Evolutionary conservation across 2,888 invertebrate genomes (phyloP), one percentile per base, ranked within the genome.

Genomic region (Cosmorhoe ocellata): DNA sequence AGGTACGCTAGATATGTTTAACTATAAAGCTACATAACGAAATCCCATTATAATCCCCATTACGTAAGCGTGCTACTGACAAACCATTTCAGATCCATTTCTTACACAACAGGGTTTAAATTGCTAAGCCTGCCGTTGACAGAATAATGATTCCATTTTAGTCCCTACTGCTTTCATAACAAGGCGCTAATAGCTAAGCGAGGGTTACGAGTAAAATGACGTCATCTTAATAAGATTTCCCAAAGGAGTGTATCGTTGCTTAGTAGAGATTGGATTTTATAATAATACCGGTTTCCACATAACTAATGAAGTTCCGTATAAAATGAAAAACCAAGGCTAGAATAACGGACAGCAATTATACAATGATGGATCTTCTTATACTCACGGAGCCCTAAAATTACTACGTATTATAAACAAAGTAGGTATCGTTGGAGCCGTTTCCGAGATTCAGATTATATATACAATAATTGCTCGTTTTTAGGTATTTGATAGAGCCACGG

Each of bases 161-260:
- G 22, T 28, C 38, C 33, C 12, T n/a, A 22, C 31, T 34, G 33
- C 24, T 50, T 36, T 27, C 27, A 12, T 31, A 44, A 31, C 32
- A 37, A 14, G 18, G 32, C 33, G 28, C 32, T 38, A 31, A 46
- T 42, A 9, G 24, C 39, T 39, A 10, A 14, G 28, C 24, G 4
- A 3, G 5, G 32, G 12, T 47, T 8, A n/a, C 18, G n/a, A 47
- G n/a, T 36, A 11, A 30, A 28, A 47, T 33, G 32, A 14, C 40
- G 40, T 36, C 34, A 47, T 30, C 18, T n/a, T 33, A 26, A 33
- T 40, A 24, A 10, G 28, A 39, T 33, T 46, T 37, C 51, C 24
- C 40, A 13, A 36, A 36, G 37, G 45, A 38, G 36, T 11, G 13
- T 36, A 36, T 24, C 34, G 33, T 12, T n/a, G 27, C 18, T 26